Evolutionary conservation across 2,888 invertebrate genomes (phyloP).

Genomic region (Adineta ricciae): DNA sequence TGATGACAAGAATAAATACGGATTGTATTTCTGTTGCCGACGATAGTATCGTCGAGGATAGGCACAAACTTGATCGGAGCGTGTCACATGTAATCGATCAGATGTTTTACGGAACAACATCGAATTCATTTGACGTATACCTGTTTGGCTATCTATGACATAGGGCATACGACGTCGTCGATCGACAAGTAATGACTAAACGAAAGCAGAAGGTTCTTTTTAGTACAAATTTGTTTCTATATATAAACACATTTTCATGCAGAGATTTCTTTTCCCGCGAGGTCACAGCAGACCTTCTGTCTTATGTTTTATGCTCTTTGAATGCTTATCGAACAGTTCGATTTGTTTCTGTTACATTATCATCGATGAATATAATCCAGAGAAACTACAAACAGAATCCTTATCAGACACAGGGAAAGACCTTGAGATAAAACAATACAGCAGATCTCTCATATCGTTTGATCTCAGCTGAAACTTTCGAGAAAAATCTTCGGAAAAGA

Average conservation of each 20-base stretch:
- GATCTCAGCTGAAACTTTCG: no score
- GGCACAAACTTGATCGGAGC: background rate
- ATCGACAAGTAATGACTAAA: background rate
- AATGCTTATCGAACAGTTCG: background rate
- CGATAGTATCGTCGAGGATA: background rate
- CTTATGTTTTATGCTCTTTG: background rate
- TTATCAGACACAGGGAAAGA: background rate
- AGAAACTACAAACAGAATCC: background rate
- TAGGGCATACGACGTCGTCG: background rate
- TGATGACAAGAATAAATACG: background rate
- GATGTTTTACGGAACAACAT: background rate
- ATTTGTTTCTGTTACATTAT: background rate
- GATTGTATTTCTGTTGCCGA: background rate
- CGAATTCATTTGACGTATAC: conserved; percentile 3
- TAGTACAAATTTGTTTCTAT: no score
- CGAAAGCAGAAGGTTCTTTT: background rate
- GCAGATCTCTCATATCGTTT: background rate
- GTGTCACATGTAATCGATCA: background rate
- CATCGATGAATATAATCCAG: background rate
- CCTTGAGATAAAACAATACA: background rate
- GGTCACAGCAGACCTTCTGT: background rate
- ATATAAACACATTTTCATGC: no score
- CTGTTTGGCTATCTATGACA: background rate
- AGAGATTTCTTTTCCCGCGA: background rate
- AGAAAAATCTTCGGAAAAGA: background rate